phyloP scores from a whole-genome alignment of 2,888 invertebrate genomes.

The Caenorhabditis sp. region DNA sequence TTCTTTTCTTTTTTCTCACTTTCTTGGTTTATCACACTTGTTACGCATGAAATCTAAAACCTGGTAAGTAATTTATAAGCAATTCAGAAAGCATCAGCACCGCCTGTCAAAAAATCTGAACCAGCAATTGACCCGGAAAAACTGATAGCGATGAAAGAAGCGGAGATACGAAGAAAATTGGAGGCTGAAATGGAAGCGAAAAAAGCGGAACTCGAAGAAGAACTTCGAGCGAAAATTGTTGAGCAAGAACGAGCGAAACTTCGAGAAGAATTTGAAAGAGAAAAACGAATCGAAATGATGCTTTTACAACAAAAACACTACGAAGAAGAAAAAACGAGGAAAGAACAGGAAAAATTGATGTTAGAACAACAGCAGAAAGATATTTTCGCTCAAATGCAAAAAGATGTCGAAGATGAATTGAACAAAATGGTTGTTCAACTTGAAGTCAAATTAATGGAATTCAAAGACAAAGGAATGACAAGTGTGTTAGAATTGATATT shows the following conservation, averaged over 20 bases:
- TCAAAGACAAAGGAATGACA: constrained; percentile 8
- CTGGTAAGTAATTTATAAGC: background rate
- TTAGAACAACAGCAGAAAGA: constrained; percentile 15
- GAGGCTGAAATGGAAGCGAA: constrained; percentile 13
- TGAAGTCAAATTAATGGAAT: constrained; percentile 8
- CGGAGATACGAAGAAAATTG: constrained; percentile 14
- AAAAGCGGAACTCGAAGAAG: constrained; percentile 20
- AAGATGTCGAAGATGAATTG: constrained; percentile 24
- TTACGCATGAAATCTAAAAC: background rate
- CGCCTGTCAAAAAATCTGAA: background rate
- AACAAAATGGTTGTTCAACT: constrained; percentile 12
- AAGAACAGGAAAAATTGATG: constrained; percentile 10
- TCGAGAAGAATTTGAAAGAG: constrained; percentile 21
- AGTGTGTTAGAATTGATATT: constrained; percentile 18
- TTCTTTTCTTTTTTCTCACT: background rate
- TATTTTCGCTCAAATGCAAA: background rate
- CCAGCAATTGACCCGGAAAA: constrained; percentile 6
- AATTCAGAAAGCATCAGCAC: background rate
- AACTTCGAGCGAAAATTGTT: constrained; percentile 15
- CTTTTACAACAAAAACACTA: constrained; percentile 21
- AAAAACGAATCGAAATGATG: constrained; percentile 20
- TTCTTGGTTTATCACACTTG: no score
- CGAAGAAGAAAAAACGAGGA: constrained; percentile 3
- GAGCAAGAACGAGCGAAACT: constrained; percentile 30
- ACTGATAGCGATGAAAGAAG: constrained; percentile 3